These are phyloP conservation scores for Drosophila crucigera DNA, from an alignment of 2,888 invertebrate genomes.

Conservation along the genomic window DNA sequence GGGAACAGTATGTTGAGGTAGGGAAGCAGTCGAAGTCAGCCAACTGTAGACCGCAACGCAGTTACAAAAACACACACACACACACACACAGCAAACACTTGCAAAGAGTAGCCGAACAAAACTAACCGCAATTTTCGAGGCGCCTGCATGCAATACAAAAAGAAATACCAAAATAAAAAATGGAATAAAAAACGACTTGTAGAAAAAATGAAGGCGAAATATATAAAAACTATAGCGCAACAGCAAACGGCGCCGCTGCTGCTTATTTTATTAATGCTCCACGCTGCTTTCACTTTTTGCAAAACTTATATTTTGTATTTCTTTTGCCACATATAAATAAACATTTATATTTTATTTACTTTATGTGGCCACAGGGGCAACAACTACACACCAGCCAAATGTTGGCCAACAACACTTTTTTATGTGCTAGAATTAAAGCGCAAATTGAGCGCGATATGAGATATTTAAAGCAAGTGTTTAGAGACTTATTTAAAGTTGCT, in stretches of 20 bases:
- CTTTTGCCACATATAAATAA: conserved; percentile 34
- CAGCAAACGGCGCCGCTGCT: conserved; percentile 41
- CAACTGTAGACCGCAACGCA: conserved; percentile 74
- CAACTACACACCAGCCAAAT: conserved; percentile 41
- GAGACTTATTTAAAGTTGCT: not conserved
- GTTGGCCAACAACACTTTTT: conserved; percentile 26
- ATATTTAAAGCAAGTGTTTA: not conserved
- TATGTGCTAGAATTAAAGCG: not conserved
- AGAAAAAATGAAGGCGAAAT: not conserved
- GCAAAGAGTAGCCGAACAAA: conserved; percentile 53
- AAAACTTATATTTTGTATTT: conserved; percentile 3
- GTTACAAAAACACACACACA: conserved; percentile 53
- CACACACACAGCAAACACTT: conserved; percentile 46
- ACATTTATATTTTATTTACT: conserved; percentile 67
- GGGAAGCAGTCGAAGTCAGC: conserved; percentile 40
- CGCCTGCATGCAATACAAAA: conserved; percentile 72
- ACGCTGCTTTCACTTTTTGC: conserved; percentile 55
- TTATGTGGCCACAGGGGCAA: conserved; percentile 41
- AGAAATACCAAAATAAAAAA: conserved; percentile 19
- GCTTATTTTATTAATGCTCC: conserved; percentile 73
- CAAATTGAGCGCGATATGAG: not conserved
- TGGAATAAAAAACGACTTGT: not conserved
- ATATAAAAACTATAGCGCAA: conserved; percentile 26
- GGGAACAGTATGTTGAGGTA: not conserved
- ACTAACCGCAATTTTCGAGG: conserved; percentile 82